Base-by-base conservation (phyloP, 2,888 invertebrate species). In the Brachypterus glaber region DNA sequence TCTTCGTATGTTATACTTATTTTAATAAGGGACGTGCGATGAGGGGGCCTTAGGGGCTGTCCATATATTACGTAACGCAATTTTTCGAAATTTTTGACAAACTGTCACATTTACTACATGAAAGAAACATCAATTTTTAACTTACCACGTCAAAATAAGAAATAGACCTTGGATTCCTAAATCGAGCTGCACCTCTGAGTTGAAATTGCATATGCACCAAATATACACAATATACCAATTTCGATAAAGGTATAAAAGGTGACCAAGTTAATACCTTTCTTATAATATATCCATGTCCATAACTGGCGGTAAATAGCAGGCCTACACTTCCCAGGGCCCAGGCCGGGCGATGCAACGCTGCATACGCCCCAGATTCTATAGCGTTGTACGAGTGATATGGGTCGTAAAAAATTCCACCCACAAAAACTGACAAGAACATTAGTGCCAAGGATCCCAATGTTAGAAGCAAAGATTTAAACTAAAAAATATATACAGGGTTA, bases 171-270 rank as follows among this genome's bases (percentile, higher is more conserved):
- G 74, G 68, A 38, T 66, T 70, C 43, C 71, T 67, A 2, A 68
- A 64, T 45, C 66, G 62, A 30, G 67, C 73, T 1, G 73, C 69
- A 30, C 69, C 67, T 18, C 74, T 55, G 0, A 68, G 53, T 41
- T 76, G 73, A 37, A 76, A 59, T 14, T 69, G 43, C 45, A 71
- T 64, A 53, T 79, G 78, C 1, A 71, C 65, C 33, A 78, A 57
- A 51, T 76, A 77, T 4, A 73, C 63, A 31, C 57, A 27, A 52
- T 77, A 78, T 0, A 73, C 65, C 17, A 78, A 64, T 33, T 75
- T 69, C 47, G 76, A 74, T 1, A 77, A 62, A 0, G 75, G 73
- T 30, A 72, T 69, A 70, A 73, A 76, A 0, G 72, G 71, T 31
- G 64, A 66, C 76, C 76, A 77, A 31, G 66, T 64, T 2, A 76